phyloP scores from a whole-genome alignment of 2,888 invertebrate genomes.

The Chrysotoxum bicinctum region DNA sequence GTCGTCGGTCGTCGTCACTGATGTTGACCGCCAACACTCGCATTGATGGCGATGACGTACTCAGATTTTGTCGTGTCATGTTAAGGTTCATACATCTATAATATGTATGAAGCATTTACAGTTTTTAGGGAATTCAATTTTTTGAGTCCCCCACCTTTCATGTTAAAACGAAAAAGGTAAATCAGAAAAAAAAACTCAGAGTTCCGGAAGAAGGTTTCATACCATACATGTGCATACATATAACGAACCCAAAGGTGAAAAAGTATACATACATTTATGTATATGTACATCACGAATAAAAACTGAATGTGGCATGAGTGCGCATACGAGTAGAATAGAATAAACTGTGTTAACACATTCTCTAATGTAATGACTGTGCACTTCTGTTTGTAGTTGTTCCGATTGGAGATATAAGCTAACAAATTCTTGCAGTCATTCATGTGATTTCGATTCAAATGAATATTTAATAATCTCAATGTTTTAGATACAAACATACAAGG shows the following conservation, averaged over 20 bases:
- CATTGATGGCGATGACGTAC: conserved; percentile 51
- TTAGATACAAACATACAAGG: too few species aligned
- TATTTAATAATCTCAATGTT: too few species aligned
- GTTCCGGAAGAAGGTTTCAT: background rate
- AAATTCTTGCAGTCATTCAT: background rate
- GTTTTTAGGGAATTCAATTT: background rate
- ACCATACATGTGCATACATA: background rate
- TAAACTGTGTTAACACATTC: conserved; percentile 7
- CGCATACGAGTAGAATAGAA: background rate
- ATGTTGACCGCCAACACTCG: conserved; percentile 54
- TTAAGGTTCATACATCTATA: conserved; percentile 28
- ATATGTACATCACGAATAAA: background rate
- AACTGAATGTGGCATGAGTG: background rate
- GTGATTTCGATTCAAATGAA: background rate
- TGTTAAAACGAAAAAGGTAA: background rate
- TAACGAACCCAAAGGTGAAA: background rate
- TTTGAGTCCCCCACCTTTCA: background rate
- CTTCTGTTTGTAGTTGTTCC: background rate
- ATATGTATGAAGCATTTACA: background rate
- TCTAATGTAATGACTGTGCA: conserved; percentile 15
- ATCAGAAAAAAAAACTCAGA: background rate
- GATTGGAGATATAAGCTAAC: background rate
- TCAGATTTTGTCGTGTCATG: conserved; percentile 57
- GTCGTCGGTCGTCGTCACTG: conserved; percentile 20
- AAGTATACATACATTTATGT: background rate